These are phyloP conservation scores for Gorsachius goisagi DNA, from an alignment of 2,113 vertebrate species.

Conservation along the genomic window DNA sequence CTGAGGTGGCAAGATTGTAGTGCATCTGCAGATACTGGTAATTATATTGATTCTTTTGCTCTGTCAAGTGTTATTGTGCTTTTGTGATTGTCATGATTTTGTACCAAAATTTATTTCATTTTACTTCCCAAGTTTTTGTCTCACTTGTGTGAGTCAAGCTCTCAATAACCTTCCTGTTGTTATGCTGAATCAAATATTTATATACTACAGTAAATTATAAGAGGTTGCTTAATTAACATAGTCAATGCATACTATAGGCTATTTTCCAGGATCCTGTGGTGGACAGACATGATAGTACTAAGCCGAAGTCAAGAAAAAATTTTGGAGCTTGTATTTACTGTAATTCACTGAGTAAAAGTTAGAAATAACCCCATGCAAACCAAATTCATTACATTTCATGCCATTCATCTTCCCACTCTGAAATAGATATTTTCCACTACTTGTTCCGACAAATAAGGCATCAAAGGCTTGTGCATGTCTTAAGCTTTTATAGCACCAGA, in stretches of 20 bases:
- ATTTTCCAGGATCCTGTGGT: neutral
- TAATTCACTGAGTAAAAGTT: neutral
- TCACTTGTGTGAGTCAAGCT: neutral
- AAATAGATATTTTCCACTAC: neutral
- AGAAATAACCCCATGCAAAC: neutral
- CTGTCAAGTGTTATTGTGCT: neutral
- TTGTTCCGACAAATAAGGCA: neutral
- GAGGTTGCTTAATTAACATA: neutral
- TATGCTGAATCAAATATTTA: neutral
- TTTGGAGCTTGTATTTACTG: neutral
- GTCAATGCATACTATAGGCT: neutral
- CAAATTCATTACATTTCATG: neutral
- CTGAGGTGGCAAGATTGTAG: neutral
- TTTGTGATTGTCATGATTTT: neutral
- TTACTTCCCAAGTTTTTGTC: neutral
- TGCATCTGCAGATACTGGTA: neutral
- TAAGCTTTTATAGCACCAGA: constrained; percentile 4
- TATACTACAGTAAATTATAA: neutral
- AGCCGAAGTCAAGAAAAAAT: neutral
- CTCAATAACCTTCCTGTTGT: neutral
- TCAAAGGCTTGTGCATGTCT: constrained; percentile 2
- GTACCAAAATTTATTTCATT: neutral
- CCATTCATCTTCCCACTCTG: neutral
- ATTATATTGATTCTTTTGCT: neutral
- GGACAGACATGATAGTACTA: neutral